Base-by-base conservation (phyloP, 1,140 invertebrate genomes). In the Hycleus cichorii region DNA sequence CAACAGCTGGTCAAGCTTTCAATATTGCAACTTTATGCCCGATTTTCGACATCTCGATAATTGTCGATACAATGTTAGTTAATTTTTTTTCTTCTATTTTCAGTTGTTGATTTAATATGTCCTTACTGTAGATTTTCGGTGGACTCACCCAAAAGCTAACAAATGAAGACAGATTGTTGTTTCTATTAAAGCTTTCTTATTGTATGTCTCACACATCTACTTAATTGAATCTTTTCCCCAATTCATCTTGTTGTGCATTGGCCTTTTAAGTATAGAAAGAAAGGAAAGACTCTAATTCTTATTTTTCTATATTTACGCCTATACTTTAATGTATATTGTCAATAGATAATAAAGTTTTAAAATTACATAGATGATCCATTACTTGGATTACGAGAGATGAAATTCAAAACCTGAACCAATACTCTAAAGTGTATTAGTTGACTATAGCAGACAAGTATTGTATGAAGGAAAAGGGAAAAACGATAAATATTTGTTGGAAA, bases 1-100 rank as follows among this genome's bases (percentile, higher is more conserved):
- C 47, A 56, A 53, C 60, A 62, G 60, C 60, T 62, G 60, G 60
- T 58, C 60, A 58, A 62, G 59, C 49, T 59, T 24, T 60, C 52
- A 45, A 51, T 58, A 39, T 51, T 39, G 38, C 43, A 60, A 53
- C 59, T 63, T 59, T 42, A 25, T 27, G 43, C 49, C 51, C 61
- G 52, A 63, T 54, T 54, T 53, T 59, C 4, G 32, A 32, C 1
- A 32, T 4, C 3, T 2, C 12, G 27, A 32, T 32, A 32, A 32
- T 32, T 32, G 27, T 7, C 4, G 4, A 32, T 32, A 32, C 7
- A 7, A 12, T 32, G 32, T 32, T 32, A 32, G 32, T 5, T 18
- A 18, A 5, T 32, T 32, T 32, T 32, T 32, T 0, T 32, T 32
- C 32, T 4, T 32, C 18, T 18, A 1, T 18, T 18, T 18, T 18